Base-by-base conservation (phyloP, 2,888 invertebrate species). In the Copidosoma aretas region DNA sequence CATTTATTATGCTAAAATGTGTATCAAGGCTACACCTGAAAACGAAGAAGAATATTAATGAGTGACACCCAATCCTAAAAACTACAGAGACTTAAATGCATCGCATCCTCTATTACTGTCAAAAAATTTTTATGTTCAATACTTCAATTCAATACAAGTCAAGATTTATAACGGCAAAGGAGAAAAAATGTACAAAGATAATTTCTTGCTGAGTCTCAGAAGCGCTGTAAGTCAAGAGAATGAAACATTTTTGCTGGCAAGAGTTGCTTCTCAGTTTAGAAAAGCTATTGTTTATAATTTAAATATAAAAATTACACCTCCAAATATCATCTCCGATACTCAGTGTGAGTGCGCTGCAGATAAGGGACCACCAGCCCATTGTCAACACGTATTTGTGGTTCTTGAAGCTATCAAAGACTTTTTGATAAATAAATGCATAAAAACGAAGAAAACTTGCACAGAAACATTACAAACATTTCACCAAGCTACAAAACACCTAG, bases 341-440 rank as follows among this genome's bases (percentile, higher is more conserved):
- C 22, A 51, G n/a, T 73, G 73, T 52, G 72, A 73, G 54, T 72
- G 62, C 71, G 66, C 67, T 62, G 73, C 64, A 49, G 72, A 67
- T 32, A 63, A 64, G 49, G 70, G 69, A 22, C 70, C 64, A 14
- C 56, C 62, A 51, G 68, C 72, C 53, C 64, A 67, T 60, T 73
- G 73, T 53, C 72, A 73, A 43, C 72, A 73, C 62, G 58, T 69
- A n/a, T 57, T 53, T 52, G 67, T 68, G 49, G 60, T 73, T 14
- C 60, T 73, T 49, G 64, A 67, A 46, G 70, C 56, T 21, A 43
- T 63, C 10, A 58, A 63, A 58, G 68, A 73, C 68, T 67, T 73
- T 39, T n/a, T 56, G 4, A 46, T n/a, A 43, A 63, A 63, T 46
- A 62, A 61, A 32, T 61, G 17, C 15, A 24, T 65, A 15, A 65